These are phyloP conservation scores for Arion vulgaris DNA, from an alignment of 1,140 invertebrate species.

Conservation along the genomic window DNA sequence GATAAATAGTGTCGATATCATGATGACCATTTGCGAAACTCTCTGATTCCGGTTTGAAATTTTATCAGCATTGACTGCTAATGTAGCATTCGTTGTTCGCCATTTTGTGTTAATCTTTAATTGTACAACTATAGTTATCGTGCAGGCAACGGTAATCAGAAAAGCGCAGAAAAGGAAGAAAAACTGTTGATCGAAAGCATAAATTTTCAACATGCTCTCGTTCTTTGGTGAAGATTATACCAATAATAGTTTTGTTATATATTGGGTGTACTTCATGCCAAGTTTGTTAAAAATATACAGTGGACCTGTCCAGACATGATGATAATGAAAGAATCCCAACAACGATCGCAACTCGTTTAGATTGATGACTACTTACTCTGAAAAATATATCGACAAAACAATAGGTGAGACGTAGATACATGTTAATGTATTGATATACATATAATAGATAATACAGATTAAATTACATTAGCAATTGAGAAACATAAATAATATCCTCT, in stretches of 20 bases:
- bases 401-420: too few relatives aligned
- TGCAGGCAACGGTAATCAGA: neutral
- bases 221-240: neutral
- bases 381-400: too few relatives aligned
- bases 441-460: too few relatives aligned
- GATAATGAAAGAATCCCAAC: neutral
- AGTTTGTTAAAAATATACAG: neutral
- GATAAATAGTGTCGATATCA: too few relatives aligned
- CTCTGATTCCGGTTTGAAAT: neutral
- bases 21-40: too few relatives aligned
- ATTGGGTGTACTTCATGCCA: too few relatives aligned
- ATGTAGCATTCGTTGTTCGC: neutral
- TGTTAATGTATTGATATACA: too few relatives aligned
- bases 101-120: neutral
- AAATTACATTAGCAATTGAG: too few relatives aligned
- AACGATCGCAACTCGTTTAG: neutral
- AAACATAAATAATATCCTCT: too few relatives aligned
- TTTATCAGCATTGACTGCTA: neutral
- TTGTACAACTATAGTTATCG: neutral
- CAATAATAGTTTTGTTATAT: constrained; percentile 24
- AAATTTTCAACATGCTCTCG: neutral
- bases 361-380: neutral
- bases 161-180: neutral
- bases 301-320: neutral
- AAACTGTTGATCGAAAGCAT: neutral